Conservation (phyloP, 2,797 vertebrate genomes). For the Champsocephalus esox region DNA sequence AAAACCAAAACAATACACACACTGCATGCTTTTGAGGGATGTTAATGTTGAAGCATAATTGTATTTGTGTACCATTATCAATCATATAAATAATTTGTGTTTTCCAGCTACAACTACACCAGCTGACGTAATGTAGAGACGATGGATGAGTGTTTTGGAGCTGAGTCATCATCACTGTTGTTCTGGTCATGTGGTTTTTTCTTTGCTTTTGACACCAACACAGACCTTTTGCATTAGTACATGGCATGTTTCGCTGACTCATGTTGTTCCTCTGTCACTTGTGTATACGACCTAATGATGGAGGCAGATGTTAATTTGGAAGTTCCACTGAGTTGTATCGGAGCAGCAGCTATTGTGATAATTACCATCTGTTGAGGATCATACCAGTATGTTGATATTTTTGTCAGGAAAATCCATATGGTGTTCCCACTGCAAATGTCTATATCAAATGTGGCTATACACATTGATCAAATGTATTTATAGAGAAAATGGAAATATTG, state of each 20-base stretch:
- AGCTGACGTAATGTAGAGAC: background rate
- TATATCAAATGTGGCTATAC: slow-evolving; percentile 35
- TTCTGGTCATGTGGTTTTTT: background rate
- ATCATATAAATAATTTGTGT: slow-evolving; percentile 4
- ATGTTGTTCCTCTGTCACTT: slow-evolving; percentile 35
- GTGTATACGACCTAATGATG: slow-evolving; percentile 58
- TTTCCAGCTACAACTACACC: background rate
- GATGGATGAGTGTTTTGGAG: background rate
- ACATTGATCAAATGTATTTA: slow-evolving; percentile 22
- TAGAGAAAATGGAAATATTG: slow-evolving; percentile 9
- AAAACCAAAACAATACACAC: background rate
- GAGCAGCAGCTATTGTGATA: slow-evolving; percentile 63
- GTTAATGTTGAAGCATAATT: background rate
- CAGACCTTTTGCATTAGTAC: slow-evolving; percentile 9
- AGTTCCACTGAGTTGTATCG: slow-evolving; percentile 73
- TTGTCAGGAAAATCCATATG: slow-evolving; percentile 50
- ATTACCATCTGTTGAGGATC: slow-evolving; percentile 82
- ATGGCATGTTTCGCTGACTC: slow-evolving; percentile 30
- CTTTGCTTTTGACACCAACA: no score
- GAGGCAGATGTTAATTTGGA: slow-evolving; percentile 81
- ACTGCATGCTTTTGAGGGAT: background rate
- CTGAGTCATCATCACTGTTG: slow-evolving; percentile 13
- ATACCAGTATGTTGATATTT: slow-evolving; percentile 54
- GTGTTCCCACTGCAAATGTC: slow-evolving; percentile 40
- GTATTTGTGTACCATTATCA: background rate